These are phyloP conservation scores for Gobio gobio DNA, from an alignment of 2,113 vertebrate genomes.

Conservation along the genomic window DNA sequence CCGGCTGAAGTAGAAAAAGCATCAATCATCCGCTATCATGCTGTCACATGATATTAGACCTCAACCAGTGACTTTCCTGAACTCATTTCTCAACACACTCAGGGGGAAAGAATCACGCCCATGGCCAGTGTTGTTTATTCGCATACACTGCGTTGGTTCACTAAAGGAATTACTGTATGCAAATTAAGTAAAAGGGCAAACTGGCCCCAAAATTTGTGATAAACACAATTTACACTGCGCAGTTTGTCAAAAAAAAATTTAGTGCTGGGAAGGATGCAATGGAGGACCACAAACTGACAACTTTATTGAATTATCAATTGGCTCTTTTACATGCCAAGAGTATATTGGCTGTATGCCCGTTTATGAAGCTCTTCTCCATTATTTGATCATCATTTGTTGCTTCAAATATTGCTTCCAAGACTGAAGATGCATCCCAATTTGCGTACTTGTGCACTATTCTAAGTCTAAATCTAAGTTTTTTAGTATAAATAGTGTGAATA, in stretches of 20 bases:
- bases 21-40: background rate
- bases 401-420: too few species aligned
- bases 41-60: background rate
- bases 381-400: too few species aligned
- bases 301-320: background rate
- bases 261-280: background rate
- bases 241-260: background rate
- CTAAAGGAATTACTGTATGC: constrained; percentile 3
- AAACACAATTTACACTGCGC: background rate
- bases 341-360: background rate
- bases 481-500: too few species aligned
- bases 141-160: background rate
- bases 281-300: background rate
- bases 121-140: background rate
- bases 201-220: background rate
- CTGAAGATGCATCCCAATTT: too few species aligned
- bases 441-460: too few species aligned
- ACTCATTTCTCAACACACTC: background rate
- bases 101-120: background rate
- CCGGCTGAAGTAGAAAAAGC: background rate
- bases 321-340: background rate
- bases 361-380: background rate
- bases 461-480: too few species aligned
- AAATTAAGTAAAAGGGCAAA: background rate
- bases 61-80: background rate